A percentile compares a stretch with the other conserved stretches of the same genome.
Conservation (phyloP, 2,797 vertebrate species). For the Takifugu rubripes region DNA sequence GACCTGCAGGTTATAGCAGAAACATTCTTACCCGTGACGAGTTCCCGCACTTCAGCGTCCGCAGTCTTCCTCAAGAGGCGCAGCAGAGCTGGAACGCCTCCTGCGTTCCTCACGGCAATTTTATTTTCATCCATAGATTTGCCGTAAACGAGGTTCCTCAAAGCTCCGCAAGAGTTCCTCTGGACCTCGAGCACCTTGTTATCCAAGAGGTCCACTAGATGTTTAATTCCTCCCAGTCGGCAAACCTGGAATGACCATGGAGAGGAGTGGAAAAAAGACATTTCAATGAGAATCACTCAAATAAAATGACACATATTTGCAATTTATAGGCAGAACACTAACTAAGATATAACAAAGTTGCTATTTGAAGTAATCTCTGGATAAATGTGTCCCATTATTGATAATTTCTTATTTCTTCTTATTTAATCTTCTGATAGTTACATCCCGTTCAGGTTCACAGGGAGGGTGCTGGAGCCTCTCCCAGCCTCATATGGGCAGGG, state of each 20-base stretch:
- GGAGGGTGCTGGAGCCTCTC: too few species aligned
- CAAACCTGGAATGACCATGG: conserved; percentile 79
- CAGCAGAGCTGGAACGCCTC: conserved; percentile 90
- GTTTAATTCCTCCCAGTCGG: conserved; percentile 90
- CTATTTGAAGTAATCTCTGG: too few species aligned
- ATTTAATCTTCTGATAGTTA: too few species aligned
- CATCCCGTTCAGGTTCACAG: too few species aligned
- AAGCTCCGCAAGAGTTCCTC: conserved; percentile 90
- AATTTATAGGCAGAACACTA: conserved; percentile 8
- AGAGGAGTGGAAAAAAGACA: not conserved
- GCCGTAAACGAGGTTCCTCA: conserved; percentile 95
- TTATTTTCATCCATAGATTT: conserved; percentile 97
- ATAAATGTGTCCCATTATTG: too few species aligned
- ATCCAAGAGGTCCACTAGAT: conserved; percentile 94
- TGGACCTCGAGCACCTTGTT: conserved; percentile 94
- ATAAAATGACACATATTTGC: conserved; percentile 37
- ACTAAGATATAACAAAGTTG: conserved; percentile 10
- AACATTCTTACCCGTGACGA: conserved; percentile 85
- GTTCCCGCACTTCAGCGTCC: conserved; percentile 91
- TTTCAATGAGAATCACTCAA: conserved; percentile 3
- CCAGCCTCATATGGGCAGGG: too few species aligned
- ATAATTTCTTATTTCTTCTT: too few species aligned
- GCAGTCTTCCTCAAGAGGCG: conserved; percentile 89
- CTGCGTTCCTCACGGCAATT: conserved; percentile 90
- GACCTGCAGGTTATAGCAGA: not conserved